Conservation (phyloP, 2,113 vertebrate genomes). For the Crotalus horridus region DNA sequence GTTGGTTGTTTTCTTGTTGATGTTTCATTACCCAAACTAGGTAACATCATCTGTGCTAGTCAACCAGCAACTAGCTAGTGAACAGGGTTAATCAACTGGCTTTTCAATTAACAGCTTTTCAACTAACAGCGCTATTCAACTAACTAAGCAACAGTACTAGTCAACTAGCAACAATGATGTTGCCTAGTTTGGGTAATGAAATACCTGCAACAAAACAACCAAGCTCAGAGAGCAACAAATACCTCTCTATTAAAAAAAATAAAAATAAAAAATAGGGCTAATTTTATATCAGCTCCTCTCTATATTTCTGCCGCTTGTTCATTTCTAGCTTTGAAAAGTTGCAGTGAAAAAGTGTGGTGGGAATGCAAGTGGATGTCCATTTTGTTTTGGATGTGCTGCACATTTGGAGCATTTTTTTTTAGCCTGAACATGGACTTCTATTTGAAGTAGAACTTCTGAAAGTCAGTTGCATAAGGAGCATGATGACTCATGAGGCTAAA, state of each 20-base stretch:
- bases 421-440: background rate
- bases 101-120: background rate
- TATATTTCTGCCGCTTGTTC: constrained; percentile 49
- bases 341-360: background rate
- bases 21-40: background rate
- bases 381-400: background rate
- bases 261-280: background rate
- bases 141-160: background rate
- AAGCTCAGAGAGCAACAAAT: too few relatives aligned
- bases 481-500: too few relatives aligned
- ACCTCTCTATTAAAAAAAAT: too few relatives aligned
- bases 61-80: background rate
- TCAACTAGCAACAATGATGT: background rate
- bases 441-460: background rate
- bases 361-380: background rate
- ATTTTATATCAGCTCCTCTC: constrained; percentile 44
- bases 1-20: too few relatives aligned
- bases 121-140: background rate
- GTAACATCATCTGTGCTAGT: background rate
- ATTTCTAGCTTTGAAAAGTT: background rate
- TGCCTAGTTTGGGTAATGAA: background rate
- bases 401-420: background rate
- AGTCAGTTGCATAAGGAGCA: background rate
- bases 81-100: background rate
- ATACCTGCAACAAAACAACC: too few relatives aligned